These are phyloP conservation scores for Nematopogon swammerdamellus DNA, from an alignment of 2,888 invertebrate genomes.

Conservation along the genomic window DNA sequence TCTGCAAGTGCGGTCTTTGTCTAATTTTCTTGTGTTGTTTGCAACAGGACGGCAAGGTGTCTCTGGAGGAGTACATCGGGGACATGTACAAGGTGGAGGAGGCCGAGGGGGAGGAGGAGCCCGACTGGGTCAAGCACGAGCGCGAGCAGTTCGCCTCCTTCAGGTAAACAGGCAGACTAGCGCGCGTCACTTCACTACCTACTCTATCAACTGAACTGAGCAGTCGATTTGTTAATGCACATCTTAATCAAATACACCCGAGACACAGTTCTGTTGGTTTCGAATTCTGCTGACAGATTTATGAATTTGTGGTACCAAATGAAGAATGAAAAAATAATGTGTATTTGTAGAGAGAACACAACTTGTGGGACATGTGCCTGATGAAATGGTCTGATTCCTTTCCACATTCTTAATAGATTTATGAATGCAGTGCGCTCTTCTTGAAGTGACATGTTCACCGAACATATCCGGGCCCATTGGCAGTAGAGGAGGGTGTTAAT, in stretches of 20 bases:
- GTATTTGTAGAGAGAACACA: too few relatives aligned
- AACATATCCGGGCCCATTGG: too few relatives aligned
- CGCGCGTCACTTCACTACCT: background rate
- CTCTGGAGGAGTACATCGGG: slow-evolving; percentile 91
- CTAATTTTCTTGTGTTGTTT: background rate
- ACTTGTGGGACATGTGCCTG: too few relatives aligned
- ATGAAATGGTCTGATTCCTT: too few relatives aligned
- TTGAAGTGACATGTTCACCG: too few relatives aligned
- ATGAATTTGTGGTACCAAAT: too few relatives aligned
- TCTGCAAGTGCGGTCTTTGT: too few relatives aligned
- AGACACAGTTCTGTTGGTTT: background rate
- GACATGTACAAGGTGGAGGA: slow-evolving; percentile 86
- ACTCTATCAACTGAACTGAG: background rate
- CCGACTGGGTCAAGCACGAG: slow-evolving; percentile 95
- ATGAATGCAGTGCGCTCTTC: too few relatives aligned
- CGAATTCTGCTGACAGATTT: too few relatives aligned
- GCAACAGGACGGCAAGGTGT: slow-evolving; percentile 80
- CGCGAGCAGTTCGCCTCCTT: slow-evolving; percentile 84
- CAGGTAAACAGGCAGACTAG: slow-evolving; percentile 44
- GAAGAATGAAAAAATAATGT: too few relatives aligned
- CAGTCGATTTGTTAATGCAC: background rate
- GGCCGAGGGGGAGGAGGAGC: slow-evolving; percentile 64
- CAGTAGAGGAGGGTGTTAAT: too few relatives aligned
- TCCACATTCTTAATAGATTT: too few relatives aligned
- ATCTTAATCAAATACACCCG: background rate